Evolutionary conservation across 2,113 vertebrate species (phyloP), one percentile per base, ranked within the genome.

Genomic region (Pollachius pollachius): DNA sequence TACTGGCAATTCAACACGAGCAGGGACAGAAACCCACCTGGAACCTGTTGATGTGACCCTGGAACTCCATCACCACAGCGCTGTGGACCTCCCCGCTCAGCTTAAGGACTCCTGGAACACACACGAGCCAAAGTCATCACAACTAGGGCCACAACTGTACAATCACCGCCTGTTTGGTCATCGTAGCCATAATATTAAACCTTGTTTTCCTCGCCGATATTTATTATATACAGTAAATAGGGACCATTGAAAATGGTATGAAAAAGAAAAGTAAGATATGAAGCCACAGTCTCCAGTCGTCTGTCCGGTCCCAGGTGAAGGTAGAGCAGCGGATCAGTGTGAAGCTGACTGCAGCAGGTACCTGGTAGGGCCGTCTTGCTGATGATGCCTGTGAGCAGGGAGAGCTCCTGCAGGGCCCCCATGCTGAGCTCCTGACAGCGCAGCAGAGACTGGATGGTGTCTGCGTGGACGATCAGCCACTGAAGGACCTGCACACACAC

Each of bases 341-440:
- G 27, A 19, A 5, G 23, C 4, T 64, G 17, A 30, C 62, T 17
- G 23, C 41, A 9, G 12, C 5, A 48, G 41, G 41, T 9, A 98
- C 97, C 96, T 87, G 97, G 97, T 72, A 99, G 89, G 61, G 97
- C 97, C 0, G 96, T 95, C 85, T 99, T 99, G 89, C 97, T 98
- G 89, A 99, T 97, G 84, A 99, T 95, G 68, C 95, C 96, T 0
- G 96, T 99, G 15, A 99, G 92, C 71, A 92, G 82, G 17, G 96
- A 96, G 76, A 99, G 80, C 65, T 98, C 96, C 91, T 96, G 94
- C 67, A 99, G 76, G 4, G 95, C 94, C 18, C 95, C 96, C 69
- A 89, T 92, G 48, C 93, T 95, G 18, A 96, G 81, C 30, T 98
- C 94, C 77, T 95, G 96, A 87, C 94, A 96, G 71, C 95, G 94